Evolutionary conservation across 1,140 invertebrate species (phyloP), one percentile per base, ranked within the genome.

Genomic region (Procambarus virginalis): DNA sequence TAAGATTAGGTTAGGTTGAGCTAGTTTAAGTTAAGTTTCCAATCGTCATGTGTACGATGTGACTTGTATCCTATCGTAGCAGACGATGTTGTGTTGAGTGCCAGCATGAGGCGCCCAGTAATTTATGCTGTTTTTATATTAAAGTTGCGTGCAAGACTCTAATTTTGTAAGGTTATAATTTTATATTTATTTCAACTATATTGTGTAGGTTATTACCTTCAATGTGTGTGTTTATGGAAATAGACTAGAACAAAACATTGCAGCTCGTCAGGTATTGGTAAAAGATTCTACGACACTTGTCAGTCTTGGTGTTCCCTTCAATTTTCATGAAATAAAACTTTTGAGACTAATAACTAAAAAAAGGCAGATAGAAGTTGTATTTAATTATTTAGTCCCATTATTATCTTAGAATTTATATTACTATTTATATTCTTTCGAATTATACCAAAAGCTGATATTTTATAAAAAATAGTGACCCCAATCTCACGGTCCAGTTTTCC

Each of bases 191-290:
- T 55, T 75, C 14, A 75, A 8, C 8, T 3, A 0, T 9, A 46
- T 34, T 8, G 4, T 70, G 8, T 68, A 5, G 0, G 60, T 8
- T 46, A 14, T 14, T 2, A 58, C 5, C 2, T 45, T 14, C 46
- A 68, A 34, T 70, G 14, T 46, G 8, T n/a, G 5, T 17, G 14
- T 2, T 12, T 14, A 17, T 68, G 20, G 5, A 73, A 49, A 48
- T 49, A 5, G n/a, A 45, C 3, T n/a, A 3, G 64, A 84, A 48
- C 20, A 84, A 84, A 84, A 84, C 82, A 84, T 75, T 84, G 70
- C 20, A 84, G 68, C 82, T 75, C 20, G 82, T 70, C 82, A 84
- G 82, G 64, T 80, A 58, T 80, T 58, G 20, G 78, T 80, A 80
- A 58, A 34, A 55, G 81, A 64, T 84, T 51, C 51, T 2, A 79